phyloP scores from a whole-genome alignment of 2,797 vertebrate species.

The Nasua narica region DNA sequence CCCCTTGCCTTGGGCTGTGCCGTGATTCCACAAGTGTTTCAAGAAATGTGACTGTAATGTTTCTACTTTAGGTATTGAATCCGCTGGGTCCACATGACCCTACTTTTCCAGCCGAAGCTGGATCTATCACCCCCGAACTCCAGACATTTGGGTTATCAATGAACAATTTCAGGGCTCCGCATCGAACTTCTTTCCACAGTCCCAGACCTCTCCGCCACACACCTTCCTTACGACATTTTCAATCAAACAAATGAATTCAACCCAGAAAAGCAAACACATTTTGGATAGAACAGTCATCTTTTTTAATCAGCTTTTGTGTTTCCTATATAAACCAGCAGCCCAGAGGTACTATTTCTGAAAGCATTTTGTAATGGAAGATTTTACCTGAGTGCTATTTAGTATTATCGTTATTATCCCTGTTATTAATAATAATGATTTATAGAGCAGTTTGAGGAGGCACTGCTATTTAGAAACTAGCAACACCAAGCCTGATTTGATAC shows the following conservation, averaged over 20 bases:
- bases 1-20: background rate
- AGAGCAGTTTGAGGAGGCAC: background rate
- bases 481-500: background rate
- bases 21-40: background rate
- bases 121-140: background rate
- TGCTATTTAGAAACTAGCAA: constrained; percentile 17
- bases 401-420: constrained; percentile 59
- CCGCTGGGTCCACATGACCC: background rate
- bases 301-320: constrained; percentile 61
- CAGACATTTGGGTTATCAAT: background rate
- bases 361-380: constrained; percentile 56
- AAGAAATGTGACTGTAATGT: background rate
- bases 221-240: constrained; percentile 61
- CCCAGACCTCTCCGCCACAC: background rate
- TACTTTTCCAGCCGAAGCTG: background rate
- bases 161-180: background rate
- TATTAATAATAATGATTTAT: constrained; percentile 70
- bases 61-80: background rate
- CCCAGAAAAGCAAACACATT: constrained; percentile 62
- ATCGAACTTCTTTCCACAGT: background rate
- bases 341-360: constrained; percentile 70
- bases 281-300: constrained; percentile 35
- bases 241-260: constrained; percentile 61
- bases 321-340: constrained; percentile 46
- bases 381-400: constrained; percentile 57